A percentile compares a stretch with the other conserved stretches of the same genome.
These are phyloP conservation scores for Erpornis zantholeuca DNA, from an alignment of 2,113 vertebrate species.

Conservation along the genomic window DNA sequence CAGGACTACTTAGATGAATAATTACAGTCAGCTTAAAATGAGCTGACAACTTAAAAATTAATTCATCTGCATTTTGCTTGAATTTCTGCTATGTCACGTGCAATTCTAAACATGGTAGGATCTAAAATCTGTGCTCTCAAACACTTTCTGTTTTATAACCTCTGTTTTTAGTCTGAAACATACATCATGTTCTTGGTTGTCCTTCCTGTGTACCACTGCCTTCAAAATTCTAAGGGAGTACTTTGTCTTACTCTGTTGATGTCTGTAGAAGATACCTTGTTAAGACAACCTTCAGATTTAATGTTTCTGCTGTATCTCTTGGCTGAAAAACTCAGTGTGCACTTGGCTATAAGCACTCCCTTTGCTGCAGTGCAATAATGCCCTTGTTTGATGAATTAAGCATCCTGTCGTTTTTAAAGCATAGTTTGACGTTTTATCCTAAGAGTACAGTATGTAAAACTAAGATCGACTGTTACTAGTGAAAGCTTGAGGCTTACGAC, in stretches of 20 bases:
- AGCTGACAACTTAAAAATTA: neutral
- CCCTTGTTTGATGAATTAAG: constrained; percentile 50
- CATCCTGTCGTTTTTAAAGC: constrained; percentile 51
- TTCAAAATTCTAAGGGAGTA: constrained; percentile 71
- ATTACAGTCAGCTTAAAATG: neutral
- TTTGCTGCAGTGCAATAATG: constrained; percentile 51
- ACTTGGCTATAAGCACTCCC: constrained; percentile 56
- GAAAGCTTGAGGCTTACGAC: constrained; percentile 63
- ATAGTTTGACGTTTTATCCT: constrained; percentile 47
- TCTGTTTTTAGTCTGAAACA: constrained; percentile 46
- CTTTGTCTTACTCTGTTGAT: constrained; percentile 46
- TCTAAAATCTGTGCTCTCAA: neutral
- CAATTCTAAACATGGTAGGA: neutral
- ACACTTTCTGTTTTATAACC: neutral
- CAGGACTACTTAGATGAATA: neutral
- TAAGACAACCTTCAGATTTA: constrained; percentile 75
- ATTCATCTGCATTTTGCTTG: neutral
- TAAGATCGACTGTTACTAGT: constrained; percentile 29
- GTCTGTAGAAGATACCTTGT: constrained; percentile 55
- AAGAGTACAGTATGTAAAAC: constrained; percentile 18
- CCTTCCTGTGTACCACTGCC: constrained; percentile 35
- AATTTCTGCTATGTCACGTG: neutral
- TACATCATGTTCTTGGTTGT: constrained; percentile 59
- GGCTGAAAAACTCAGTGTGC: constrained; percentile 11
- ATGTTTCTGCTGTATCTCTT: constrained; percentile 67